Conservation (phyloP, 2,113 vertebrate species). For the Aldabrachelys gigantea region DNA sequence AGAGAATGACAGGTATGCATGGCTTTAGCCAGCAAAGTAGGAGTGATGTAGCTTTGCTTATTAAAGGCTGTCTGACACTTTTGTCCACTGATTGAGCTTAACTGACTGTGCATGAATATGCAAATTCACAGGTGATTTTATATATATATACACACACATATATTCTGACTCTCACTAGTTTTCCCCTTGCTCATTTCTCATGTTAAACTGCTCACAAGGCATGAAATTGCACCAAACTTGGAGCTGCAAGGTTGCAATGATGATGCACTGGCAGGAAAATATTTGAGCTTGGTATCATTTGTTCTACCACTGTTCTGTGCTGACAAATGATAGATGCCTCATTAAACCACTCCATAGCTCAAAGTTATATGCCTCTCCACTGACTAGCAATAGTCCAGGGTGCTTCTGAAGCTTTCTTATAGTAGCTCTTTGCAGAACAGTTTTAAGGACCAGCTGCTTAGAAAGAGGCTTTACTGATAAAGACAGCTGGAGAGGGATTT, state of each 20-base stretch:
- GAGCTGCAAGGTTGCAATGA: not conserved
- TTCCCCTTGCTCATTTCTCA: accelerated
- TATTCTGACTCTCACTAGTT: not conserved
- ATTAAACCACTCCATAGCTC: not conserved
- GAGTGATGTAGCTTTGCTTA: not conserved
- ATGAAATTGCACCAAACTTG: not conserved
- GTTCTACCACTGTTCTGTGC: not conserved
- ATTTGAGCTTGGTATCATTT: not conserved
- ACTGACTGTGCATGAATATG: not conserved
- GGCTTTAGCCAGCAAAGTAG: not conserved
- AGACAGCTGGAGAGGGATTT: not conserved
- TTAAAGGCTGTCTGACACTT: not conserved
- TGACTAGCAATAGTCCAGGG: accelerated
- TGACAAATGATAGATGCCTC: not conserved
- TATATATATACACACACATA: too few relatives aligned
- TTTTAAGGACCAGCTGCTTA: not conserved
- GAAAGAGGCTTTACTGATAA: not conserved
- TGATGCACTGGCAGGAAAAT: not conserved
- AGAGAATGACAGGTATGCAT: slow-evolving; percentile 41
- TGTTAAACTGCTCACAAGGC: not conserved
- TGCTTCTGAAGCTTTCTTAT: not conserved
- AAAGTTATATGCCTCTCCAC: not conserved
- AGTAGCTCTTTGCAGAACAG: not conserved
- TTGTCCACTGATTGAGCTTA: not conserved
- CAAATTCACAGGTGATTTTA: not conserved